Conservation (phyloP, 2,888 invertebrate species). For the Cheilosia variabilis region DNA sequence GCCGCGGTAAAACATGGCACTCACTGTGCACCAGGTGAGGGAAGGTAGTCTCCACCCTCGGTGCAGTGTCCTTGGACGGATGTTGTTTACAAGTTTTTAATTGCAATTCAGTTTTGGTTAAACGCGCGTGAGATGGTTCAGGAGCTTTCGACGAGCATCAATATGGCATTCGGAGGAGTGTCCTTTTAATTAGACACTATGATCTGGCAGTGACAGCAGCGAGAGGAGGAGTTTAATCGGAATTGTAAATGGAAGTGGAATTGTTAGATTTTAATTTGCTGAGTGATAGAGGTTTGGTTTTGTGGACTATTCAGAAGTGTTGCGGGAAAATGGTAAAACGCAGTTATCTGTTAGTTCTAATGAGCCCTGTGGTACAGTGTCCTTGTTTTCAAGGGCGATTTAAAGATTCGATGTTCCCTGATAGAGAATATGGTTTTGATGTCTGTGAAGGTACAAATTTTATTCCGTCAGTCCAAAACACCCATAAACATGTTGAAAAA, state of each 20-base stretch:
- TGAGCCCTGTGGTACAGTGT: no score
- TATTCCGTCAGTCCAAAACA: no score
- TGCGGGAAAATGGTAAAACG: background rate
- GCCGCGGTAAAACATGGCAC: slow-evolving; percentile 64
- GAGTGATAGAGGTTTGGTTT: slow-evolving; percentile 27
- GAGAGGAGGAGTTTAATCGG: slow-evolving; percentile 19
- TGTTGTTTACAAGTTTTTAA: slow-evolving; percentile 73
- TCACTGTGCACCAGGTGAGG: background rate
- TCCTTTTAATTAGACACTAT: slow-evolving; percentile 67
- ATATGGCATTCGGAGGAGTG: slow-evolving; percentile 49
- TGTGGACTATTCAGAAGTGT: background rate
- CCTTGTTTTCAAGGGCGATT: no score
- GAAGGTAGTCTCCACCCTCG: background rate
- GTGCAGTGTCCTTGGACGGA: slow-evolving; percentile 55
- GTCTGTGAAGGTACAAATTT: no score
- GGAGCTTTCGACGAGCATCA: slow-evolving; percentile 7
- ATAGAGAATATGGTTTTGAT: no score
- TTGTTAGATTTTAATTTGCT: slow-evolving; percentile 60
- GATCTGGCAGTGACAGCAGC: slow-evolving; percentile 27
- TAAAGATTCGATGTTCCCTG: no score
- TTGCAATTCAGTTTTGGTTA: slow-evolving; percentile 72
- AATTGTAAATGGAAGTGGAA: slow-evolving; percentile 27
- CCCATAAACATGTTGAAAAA: no score
- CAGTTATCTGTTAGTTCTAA: background rate
- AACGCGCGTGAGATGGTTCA: slow-evolving; percentile 50